Percentiles rank a stretch among this genome's conserved stretches.
Evolutionary conservation across 2,113 vertebrate genomes (phyloP).

Genomic region (Pollimyrus isidori): DNA sequence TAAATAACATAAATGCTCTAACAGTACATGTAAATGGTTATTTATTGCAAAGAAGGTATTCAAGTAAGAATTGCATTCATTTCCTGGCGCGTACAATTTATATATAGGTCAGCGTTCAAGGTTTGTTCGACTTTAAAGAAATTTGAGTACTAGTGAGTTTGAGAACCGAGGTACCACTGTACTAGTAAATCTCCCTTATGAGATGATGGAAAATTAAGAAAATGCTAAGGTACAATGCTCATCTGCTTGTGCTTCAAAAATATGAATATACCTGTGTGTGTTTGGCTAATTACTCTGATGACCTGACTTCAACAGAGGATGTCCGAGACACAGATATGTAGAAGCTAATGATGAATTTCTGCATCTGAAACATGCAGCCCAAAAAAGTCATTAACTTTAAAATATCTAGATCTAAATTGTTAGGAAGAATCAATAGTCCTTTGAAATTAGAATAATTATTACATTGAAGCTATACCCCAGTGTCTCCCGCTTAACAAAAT

Average conservation of each 20-base stretch:
- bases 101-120: too few relatives aligned
- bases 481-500: not conserved
- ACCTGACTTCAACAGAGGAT: not conserved
- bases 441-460: not conserved
- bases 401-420: not conserved
- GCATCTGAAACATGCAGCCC: not conserved
- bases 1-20: too few relatives aligned
- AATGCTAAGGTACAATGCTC: not conserved
- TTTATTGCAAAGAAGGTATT: too few relatives aligned
- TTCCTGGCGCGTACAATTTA: too few relatives aligned
- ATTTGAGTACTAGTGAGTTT: too few relatives aligned
- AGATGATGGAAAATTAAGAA: not conserved
- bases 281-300: not conserved
- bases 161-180: too few relatives aligned
- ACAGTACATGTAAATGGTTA: too few relatives aligned
- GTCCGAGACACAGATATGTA: too few relatives aligned
- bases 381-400: not conserved
- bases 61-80: too few relatives aligned
- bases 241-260: not conserved
- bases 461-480: not conserved
- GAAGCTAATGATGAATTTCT: not conserved
- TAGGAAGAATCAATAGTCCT: not conserved
- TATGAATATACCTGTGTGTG: not conserved
- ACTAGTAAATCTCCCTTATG: not conserved
- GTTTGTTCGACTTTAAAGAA: too few relatives aligned